Evolutionary conservation across 2,797 vertebrate genomes (phyloP).

Genomic region (Chiroxiphia lanceolata): DNA sequence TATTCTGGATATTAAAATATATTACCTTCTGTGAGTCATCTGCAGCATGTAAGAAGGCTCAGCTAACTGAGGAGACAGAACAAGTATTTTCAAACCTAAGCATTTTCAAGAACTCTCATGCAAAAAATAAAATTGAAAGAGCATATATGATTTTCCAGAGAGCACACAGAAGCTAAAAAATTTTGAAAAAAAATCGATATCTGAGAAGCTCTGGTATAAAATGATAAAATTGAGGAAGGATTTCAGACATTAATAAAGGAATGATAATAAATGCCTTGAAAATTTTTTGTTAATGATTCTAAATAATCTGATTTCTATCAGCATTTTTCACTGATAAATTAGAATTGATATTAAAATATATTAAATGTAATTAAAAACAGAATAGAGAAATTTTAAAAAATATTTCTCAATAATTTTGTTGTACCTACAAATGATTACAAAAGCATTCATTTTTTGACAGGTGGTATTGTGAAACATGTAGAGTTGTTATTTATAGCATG

Average conservation of each 20-base stretch:
- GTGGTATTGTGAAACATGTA: neutral
- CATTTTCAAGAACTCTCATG: neutral
- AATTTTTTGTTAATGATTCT: neutral
- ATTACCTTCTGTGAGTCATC: neutral
- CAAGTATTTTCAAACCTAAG: neutral
- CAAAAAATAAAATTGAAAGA: neutral
- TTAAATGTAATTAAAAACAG: neutral
- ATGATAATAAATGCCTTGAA: neutral
- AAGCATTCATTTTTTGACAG: neutral
- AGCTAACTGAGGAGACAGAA: neutral
- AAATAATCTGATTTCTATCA: neutral
- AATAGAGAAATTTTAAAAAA: neutral
- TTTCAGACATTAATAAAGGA: neutral
- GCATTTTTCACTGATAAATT: neutral
- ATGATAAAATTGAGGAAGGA: neutral
- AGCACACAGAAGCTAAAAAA: neutral
- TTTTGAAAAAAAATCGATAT: neutral
- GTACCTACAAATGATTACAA: neutral
- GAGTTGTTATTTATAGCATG: neutral
- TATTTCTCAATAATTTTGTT: neutral
- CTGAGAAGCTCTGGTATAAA: neutral
- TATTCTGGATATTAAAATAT: neutral
- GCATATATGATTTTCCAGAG: neutral
- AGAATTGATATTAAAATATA: neutral
- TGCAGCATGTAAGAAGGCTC: neutral